These are phyloP conservation scores for Drosophila serrata DNA, from an alignment of 1,140 invertebrate species.

Conservation along the genomic window DNA sequence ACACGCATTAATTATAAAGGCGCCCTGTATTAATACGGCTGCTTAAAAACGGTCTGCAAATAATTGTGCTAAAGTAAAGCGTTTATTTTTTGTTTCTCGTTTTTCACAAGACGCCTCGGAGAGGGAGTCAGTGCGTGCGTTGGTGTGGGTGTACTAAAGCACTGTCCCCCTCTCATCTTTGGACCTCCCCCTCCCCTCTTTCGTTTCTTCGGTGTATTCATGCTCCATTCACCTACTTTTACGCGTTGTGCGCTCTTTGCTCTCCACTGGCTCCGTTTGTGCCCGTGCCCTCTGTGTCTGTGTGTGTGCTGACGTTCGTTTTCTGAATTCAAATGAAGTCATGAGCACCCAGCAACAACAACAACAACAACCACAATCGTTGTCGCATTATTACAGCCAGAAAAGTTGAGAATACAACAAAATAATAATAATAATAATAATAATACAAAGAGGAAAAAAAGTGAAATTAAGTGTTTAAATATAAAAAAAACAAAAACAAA, in stretches of 20 bases:
- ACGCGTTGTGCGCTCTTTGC: conserved; percentile 70
- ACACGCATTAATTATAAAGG: conserved; percentile 74
- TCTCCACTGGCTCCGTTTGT: conserved; percentile 47
- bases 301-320: conserved; percentile 68
- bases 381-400: conserved; percentile 73
- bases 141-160: conserved; percentile 29
- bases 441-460: conserved; percentile 57
- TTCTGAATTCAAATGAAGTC: conserved; percentile 84
- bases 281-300: conserved; percentile 1
- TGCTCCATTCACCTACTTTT: conserved; percentile 85
- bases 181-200: neutral
- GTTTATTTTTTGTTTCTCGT: neutral
- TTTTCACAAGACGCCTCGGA: neutral
- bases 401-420: conserved; percentile 51
- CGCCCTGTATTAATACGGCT: conserved; percentile 38
- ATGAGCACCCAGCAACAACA: conserved; percentile 64
- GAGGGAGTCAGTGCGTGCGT: neutral
- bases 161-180: neutral
- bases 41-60: conserved; percentile 44
- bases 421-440: conserved; percentile 50
- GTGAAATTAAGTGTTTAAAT: conserved; percentile 80
- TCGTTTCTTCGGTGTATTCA: conserved; percentile 52
- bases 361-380: conserved; percentile 55
- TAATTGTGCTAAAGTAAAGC: conserved; percentile 28
- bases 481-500: conserved; percentile 40